Evolutionary conservation across 2,888 invertebrate species (phyloP), one percentile per base, ranked within the genome.

Genomic region (Isotomurus palustris): DNA sequence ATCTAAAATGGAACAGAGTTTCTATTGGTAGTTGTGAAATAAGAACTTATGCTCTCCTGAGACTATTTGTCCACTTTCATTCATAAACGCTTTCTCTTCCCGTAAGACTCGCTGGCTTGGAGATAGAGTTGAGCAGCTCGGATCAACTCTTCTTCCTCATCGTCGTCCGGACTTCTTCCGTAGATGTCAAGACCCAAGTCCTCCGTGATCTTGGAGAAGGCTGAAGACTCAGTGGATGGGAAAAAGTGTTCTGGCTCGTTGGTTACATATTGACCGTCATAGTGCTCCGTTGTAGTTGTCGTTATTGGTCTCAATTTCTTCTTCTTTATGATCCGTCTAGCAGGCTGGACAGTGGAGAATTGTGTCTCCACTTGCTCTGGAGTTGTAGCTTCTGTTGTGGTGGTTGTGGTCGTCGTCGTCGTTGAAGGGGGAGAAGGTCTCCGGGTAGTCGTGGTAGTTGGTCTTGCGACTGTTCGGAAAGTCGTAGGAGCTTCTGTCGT

Each of bases 61-160:
- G n/a, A n/a, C n/a, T n/a, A n/a, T n/a, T n/a, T n/a, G n/a, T n/a
- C n/a, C n/a, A n/a, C n/a, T n/a, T n/a, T n/a, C n/a, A n/a, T n/a
- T n/a, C n/a, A n/a, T n/a, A n/a, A n/a, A n/a, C 43, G 43, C 14
- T 19, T 45, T 28, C 45, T 25, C 14, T 28, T 25, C 17, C 50
- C 50, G 17, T 38, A 50, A 38, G 36, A 12, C 24, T 50, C 50
- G 17, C 50, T 50, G n/a, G 36, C 32, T 50, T 50, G 36, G 4
- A 25, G 35, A 27, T 50, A 50, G 5, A 32, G 19, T 24, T 36
- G 38, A 21, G 50, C 50, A 14, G 50, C 50, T 36, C 40, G 36
- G 38, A 50, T 35, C 38, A 50, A 25, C 25, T 50, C 50, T 22
- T 50, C 50, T 24, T 50, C 50, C 19, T 50, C 50, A 27, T 50